Evolutionary conservation across 1,140 invertebrate genomes (phyloP).

Genomic region (Muscidifurax raptorellus): DNA sequence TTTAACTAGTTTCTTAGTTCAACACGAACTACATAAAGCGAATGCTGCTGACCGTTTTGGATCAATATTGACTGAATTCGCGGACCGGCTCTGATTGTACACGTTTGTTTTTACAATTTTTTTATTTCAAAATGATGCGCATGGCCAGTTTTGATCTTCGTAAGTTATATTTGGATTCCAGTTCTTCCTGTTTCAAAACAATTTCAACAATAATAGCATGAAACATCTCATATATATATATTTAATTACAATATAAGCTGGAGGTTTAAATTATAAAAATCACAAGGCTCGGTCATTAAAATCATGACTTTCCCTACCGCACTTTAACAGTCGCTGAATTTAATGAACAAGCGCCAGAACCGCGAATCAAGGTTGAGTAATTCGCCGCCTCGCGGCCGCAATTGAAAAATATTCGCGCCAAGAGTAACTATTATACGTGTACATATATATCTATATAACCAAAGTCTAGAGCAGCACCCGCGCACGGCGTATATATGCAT

Average conservation of each 20-base stretch:
- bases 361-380: neutral
- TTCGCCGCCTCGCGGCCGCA: neutral
- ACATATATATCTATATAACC: too few species aligned
- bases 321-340: neutral
- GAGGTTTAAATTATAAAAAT: too few species aligned
- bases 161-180: too few species aligned
- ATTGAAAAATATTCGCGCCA: neutral
- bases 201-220: too few species aligned
- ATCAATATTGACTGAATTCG: neutral
- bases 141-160: too few species aligned
- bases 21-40: neutral
- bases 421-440: too few species aligned
- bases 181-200: too few species aligned
- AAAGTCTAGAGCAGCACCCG: neutral
- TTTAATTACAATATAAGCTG: too few species aligned
- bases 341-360: neutral
- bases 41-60: neutral
- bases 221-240: too few species aligned
- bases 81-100: too few species aligned
- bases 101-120: too few species aligned
- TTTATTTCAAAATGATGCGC: too few species aligned
- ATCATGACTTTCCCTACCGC: neutral
- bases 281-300: neutral
- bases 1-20: slow-evolving; percentile 2
- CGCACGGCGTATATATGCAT: neutral